These are phyloP conservation scores for Anarhynchus alexandrinus DNA, from an alignment of 2,113 vertebrate genomes.

Conservation along the genomic window DNA sequence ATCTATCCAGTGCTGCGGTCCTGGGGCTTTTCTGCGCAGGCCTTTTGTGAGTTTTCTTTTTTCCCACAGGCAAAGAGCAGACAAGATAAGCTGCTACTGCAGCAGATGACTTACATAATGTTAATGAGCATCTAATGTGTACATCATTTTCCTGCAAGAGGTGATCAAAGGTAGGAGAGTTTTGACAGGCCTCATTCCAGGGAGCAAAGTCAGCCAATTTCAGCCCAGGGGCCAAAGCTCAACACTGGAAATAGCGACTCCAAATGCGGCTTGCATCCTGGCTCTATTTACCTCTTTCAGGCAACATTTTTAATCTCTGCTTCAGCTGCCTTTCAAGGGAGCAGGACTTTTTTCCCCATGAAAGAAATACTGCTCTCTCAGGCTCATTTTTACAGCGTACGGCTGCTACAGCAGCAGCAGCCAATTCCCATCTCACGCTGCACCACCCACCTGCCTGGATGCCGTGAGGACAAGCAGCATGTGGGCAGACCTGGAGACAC, in stretches of 20 bases:
- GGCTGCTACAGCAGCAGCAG: background rate
- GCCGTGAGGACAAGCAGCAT: background rate
- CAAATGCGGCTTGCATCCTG: background rate
- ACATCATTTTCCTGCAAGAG: slow-evolving; percentile 5
- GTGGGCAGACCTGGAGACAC: background rate
- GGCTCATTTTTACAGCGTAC: background rate
- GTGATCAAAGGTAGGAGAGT: slow-evolving; percentile 26
- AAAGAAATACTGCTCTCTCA: background rate
- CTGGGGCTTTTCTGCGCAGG: background rate
- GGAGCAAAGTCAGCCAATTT: background rate
- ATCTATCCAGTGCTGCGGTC: background rate
- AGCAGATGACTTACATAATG: slow-evolving; percentile 38
- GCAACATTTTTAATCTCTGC: background rate
- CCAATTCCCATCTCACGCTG: background rate
- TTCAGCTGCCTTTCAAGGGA: slow-evolving; percentile 9
- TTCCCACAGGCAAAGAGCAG: background rate
- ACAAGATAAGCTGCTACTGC: background rate
- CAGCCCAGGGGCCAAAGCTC: slow-evolving; percentile 24
- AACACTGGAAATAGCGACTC: background rate
- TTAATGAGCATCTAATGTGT: slow-evolving; percentile 36
- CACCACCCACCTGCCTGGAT: background rate
- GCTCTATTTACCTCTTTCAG: background rate
- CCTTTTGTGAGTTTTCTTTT: background rate
- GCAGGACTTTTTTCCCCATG: background rate
- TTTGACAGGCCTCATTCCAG: slow-evolving; percentile 23